Percentiles rank a stretch among this genome's conserved stretches.
Evolutionary conservation across 2,888 invertebrate species (phyloP).

Genomic region (Tanytarsus gracilentus): DNA sequence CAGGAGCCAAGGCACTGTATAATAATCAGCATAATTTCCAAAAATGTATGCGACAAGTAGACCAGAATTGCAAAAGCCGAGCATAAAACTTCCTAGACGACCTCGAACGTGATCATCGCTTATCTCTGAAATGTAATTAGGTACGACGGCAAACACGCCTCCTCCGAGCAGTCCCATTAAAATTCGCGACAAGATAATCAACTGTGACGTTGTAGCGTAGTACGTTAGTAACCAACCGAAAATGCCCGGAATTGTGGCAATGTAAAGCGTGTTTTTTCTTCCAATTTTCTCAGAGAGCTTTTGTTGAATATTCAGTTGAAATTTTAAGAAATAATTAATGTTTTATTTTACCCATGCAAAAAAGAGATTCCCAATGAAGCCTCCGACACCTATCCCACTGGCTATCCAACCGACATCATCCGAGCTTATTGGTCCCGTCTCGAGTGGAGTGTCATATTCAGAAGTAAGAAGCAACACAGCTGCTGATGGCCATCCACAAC

Average conservation of each 20-base stretch:
- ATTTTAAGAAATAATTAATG: neutral
- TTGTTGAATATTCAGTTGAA: neutral
- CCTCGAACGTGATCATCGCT: conserved; percentile 40
- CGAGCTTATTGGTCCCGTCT: conserved; percentile 8
- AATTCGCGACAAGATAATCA: conserved; percentile 34
- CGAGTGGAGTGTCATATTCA: conserved; percentile 21
- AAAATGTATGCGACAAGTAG: conserved; percentile 32
- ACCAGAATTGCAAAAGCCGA: conserved; percentile 38
- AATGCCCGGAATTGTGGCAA: conserved; percentile 35
- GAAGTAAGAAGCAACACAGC: conserved; percentile 24
- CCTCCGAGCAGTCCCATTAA: conserved; percentile 38
- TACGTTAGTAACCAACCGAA: conserved; percentile 32
- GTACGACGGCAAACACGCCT: conserved; percentile 36
- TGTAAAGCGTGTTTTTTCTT: conserved; percentile 33
- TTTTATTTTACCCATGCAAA: conserved; percentile 38
- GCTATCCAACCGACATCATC: conserved; percentile 41
- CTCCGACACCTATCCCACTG: conserved; percentile 38
- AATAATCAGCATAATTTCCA: conserved; percentile 6
- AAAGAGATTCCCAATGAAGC: conserved; percentile 37
- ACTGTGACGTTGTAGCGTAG: conserved; percentile 13
- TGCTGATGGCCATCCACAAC: conserved; percentile 29
- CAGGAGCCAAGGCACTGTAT: neutral
- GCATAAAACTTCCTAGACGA: conserved; percentile 38
- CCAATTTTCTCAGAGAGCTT: conserved; percentile 37
- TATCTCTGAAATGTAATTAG: conserved; percentile 38